Percentiles rank a stretch among this genome's conserved stretches.
These are phyloP conservation scores for Hypotaenidia philippensis DNA, from an alignment of 2,797 vertebrate species.

Conservation along the genomic window DNA sequence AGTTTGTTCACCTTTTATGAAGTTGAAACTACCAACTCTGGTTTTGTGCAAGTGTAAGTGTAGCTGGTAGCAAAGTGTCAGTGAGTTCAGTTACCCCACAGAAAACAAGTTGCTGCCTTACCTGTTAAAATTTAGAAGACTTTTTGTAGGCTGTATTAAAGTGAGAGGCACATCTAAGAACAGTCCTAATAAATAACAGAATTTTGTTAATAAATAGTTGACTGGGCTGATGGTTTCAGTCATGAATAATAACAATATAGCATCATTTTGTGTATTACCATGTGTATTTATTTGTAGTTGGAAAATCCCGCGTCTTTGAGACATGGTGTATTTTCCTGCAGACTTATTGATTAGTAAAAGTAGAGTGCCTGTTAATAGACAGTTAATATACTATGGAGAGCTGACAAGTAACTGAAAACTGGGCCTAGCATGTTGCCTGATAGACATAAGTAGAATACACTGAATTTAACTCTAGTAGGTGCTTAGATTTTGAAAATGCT, in stretches of 20 bases:
- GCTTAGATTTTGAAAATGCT: neutral
- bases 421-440: neutral
- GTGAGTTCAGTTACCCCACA: neutral
- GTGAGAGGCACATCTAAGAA: neutral
- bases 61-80: neutral
- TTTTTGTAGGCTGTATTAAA: neutral
- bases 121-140: neutral
- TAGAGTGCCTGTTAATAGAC: neutral
- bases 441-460: neutral
- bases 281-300: neutral
- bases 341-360: neutral
- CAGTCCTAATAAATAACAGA: neutral
- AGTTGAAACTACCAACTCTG: neutral
- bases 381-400: neutral
- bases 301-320: neutral
- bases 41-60: neutral
- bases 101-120: neutral
- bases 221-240: neutral
- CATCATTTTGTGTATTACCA: neutral
- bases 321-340: neutral
- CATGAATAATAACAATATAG: neutral
- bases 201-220: neutral
- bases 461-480: conserved; percentile 9
- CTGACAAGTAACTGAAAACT: neutral
- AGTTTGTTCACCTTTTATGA: neutral